These are phyloP conservation scores for Acrossocheilus fasciatus DNA, from an alignment of 2,797 vertebrate species.

Conservation along the genomic window DNA sequence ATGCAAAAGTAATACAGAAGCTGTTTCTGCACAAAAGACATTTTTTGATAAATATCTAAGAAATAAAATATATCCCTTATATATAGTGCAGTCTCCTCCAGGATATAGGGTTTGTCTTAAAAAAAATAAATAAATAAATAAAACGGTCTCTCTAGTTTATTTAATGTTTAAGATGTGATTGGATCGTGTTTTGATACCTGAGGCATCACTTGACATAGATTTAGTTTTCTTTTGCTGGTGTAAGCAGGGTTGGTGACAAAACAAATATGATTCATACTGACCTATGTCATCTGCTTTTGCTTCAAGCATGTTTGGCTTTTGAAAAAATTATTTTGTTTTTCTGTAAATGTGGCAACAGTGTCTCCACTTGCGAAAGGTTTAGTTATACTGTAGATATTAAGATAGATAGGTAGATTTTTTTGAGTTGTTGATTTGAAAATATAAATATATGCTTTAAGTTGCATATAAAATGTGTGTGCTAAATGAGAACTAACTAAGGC, in stretches of 20 bases:
- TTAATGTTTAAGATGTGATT: not conserved
- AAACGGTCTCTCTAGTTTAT: not conserved
- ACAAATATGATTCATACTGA: constrained; percentile 15
- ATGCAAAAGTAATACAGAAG: not conserved
- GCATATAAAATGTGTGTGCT: not conserved
- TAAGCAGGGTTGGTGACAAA: not conserved
- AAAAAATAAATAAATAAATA: too few relatives aligned
- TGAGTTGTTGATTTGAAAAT: not conserved
- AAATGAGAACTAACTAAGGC: not conserved
- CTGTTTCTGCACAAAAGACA: not conserved
- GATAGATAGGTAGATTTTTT: not conserved
- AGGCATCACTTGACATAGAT: not conserved
- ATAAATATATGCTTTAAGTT: not conserved
- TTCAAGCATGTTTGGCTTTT: not conserved
- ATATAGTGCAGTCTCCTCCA: not conserved
- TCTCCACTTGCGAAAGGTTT: not conserved
- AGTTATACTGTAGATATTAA: not conserved
- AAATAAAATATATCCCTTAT: not conserved
- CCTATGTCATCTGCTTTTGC: constrained; percentile 18
- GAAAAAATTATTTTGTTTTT: not conserved
- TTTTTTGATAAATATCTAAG: not conserved
- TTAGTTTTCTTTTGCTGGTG: not conserved
- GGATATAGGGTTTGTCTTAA: not conserved
- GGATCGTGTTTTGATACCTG: not conserved
- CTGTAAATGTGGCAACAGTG: not conserved